Base-by-base conservation (phyloP, 2,113 vertebrate species). In the Oncorhynchus nerka region DNA sequence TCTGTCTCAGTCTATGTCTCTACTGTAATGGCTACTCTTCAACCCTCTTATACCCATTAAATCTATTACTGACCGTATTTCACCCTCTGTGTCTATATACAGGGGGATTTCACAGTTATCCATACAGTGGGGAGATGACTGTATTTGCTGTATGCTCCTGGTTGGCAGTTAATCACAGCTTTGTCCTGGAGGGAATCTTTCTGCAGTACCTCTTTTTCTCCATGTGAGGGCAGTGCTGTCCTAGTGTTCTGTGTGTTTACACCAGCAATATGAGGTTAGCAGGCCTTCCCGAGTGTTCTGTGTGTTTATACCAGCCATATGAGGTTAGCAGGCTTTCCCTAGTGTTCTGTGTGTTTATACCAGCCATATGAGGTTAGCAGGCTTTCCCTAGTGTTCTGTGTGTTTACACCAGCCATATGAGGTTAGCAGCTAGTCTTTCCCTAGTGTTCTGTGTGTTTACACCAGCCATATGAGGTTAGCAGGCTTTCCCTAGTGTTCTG, bases 171-270 rank as follows among this genome's bases (percentile, higher is more conserved):
- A 92, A 93, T 94, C 92, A 93, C 90, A 90, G 86, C 89, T 91
- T 86, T 91, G 89, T 91, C 88, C 86, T 88, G 84, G 84, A 89
- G 90, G 88, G 91, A 89, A 90, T 88, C 2, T 62, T 30, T 2
- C 49, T 71, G 67, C 72, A 55, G 51, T 55, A 55, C 51, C 15
- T 55, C 51, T 5, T 1, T 55, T 55, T 19, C 3, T 90, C 93
- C 97, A 92, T 95, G 90, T 90, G 97, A 94, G 95, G 97, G 95
- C 97, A 95, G 93, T 94, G 84, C 86, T 95, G 93, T 94, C 93
- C 93, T 93, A 91, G 78, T 77, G 76, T 91, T 89, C 26, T 82
- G 70, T 74, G 83, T 80, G 85, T 83, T 34, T 3, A 39, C 4
- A 32, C 3, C 39, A 68, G 32, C 39, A 2, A 9, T 45, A 45